Percentiles rank a stretch among this genome's conserved stretches.
Conservation (phyloP, 2,888 invertebrate genomes). For the Nezara viridula region DNA sequence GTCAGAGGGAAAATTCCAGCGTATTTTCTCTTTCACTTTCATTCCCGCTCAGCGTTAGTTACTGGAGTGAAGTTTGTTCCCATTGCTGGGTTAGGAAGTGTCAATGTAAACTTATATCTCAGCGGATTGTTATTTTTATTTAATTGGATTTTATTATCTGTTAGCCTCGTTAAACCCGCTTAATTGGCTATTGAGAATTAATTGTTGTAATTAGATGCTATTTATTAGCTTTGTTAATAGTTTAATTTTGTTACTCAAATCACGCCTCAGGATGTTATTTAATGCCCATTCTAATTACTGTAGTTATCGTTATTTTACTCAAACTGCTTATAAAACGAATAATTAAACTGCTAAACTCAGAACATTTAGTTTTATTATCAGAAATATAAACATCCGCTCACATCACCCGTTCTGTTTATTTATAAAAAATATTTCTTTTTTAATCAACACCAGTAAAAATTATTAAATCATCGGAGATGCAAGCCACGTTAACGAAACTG, state of each 20-base stretch:
- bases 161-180: not conserved
- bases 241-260: not conserved
- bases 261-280: not conserved
- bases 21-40: slow-evolving; percentile 38
- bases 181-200: slow-evolving; percentile 4
- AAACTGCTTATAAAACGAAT: not conserved
- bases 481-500: too few relatives aligned
- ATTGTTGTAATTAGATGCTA: not conserved
- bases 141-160: slow-evolving; percentile 32
- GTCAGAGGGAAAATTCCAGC: not conserved
- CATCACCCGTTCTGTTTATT: too few relatives aligned
- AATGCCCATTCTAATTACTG: not conserved
- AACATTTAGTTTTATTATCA: not conserved
- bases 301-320: not conserved
- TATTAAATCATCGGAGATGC: too few relatives aligned
- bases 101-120: not conserved
- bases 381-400: too few relatives aligned
- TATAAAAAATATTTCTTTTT: too few relatives aligned
- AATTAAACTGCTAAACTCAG: not conserved
- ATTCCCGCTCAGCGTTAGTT: not conserved
- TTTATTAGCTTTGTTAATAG: not conserved
- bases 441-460: too few relatives aligned
- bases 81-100: not conserved
- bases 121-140: not conserved
- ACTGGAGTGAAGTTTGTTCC: not conserved